phyloP scores from a whole-genome alignment of 2,797 vertebrate genomes.

The Poliocrania exsul region DNA sequence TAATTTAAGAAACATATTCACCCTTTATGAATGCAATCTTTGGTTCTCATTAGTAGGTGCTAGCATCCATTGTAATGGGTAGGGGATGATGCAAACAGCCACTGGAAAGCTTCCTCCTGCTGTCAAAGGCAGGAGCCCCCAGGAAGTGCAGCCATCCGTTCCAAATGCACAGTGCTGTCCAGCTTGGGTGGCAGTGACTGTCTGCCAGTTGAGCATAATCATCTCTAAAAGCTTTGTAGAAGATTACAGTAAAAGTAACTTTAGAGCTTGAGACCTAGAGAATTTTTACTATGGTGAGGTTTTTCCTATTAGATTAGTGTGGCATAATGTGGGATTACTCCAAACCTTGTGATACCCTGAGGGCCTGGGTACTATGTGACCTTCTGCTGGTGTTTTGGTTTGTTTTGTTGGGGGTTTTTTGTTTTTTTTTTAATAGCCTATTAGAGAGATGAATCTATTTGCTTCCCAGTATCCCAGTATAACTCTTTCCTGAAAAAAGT shows the following conservation, averaged over 20 bases:
- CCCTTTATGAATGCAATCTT: background rate
- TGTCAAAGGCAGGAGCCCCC: background rate
- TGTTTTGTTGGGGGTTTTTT: too few relatives aligned
- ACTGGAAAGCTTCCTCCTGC: background rate
- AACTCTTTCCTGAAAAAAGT: background rate
- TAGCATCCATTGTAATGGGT: background rate
- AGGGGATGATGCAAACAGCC: background rate
- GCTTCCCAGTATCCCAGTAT: background rate
- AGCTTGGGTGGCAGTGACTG: background rate
- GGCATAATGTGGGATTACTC: background rate
- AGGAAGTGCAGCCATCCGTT: background rate
- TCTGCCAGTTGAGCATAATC: background rate
- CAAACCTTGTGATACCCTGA: background rate
- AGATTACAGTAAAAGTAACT: background rate
- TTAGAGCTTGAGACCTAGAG: background rate
- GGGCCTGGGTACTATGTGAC: background rate
- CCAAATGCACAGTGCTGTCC: accelerated
- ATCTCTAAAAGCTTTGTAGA: background rate
- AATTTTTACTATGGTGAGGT: background rate
- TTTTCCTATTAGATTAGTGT: background rate
- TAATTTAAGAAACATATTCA: background rate
- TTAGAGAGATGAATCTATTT: background rate
- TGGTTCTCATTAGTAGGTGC: background rate
- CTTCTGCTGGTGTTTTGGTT: background rate
- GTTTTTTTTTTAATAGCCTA: background rate